phyloP scores from a whole-genome alignment of 2,888 invertebrate species.

The Harpagoxenus sublaevis region DNA sequence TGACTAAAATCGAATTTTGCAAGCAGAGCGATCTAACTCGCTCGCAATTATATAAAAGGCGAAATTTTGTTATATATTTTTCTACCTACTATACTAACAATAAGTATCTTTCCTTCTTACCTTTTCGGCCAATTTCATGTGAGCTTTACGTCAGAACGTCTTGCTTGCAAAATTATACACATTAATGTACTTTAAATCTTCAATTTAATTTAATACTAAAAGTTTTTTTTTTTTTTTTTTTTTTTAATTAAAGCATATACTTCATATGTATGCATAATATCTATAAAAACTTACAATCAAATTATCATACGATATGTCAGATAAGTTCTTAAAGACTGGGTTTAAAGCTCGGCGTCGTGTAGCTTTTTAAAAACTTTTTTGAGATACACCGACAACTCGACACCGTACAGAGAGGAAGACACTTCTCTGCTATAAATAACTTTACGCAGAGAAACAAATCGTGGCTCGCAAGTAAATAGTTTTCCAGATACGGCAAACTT shows the following conservation, averaged over 20 bases:
- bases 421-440: background rate
- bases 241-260: background rate
- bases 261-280: background rate
- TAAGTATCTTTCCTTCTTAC: background rate
- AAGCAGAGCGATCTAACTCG: background rate
- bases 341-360: background rate
- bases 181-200: background rate
- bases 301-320: background rate
- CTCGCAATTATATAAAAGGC: background rate
- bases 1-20: constrained; percentile 22
- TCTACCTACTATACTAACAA: background rate
- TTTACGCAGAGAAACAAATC: background rate
- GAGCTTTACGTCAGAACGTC: background rate
- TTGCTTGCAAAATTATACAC: background rate
- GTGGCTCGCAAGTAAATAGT: background rate
- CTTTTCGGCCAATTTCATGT: background rate
- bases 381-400: background rate
- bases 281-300: background rate
- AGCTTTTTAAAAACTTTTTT: background rate
- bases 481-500: background rate
- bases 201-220: background rate
- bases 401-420: background rate
- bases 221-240: background rate
- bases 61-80: background rate
- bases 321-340: background rate